Base-by-base conservation (phyloP, 2,888 invertebrate genomes). In the Corbicula japonica region DNA sequence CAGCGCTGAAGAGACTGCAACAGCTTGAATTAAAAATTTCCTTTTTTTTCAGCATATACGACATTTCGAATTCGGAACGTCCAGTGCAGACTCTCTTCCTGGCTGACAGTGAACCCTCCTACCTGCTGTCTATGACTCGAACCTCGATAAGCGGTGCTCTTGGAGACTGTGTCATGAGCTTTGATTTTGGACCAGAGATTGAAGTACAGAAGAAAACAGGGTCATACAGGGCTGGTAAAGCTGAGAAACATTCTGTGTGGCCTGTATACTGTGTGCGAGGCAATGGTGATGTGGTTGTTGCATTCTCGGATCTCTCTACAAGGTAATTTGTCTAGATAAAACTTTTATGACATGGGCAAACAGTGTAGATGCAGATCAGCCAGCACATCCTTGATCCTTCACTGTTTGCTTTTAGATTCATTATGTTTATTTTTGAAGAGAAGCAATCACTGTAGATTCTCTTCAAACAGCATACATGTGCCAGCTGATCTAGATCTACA, bases 131-230 rank as follows among this genome's bases (percentile, higher is more conserved):
- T 12, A 83, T 87, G 23, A 83, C 79, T 34, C 85, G 84, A 0
- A 91, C 93, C 1, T 91, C 93, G 2, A 93, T 94, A 50, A 94
- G 95, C 12, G 94, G 95, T 0, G 94, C 94, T 10, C 95, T 98
- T n/a, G 98, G 98, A 0, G 97, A 98, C 90, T 95, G 96, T 0
- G 97, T 97, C 0, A 96, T 98, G 21, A 97, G 97, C 93, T 98
- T 98, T 94, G 97, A 97, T 90, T 96, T 97, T 91, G 96, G 95
- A 0, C 95, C 95, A 1, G 72, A 95, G 94, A 74, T 90, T 5
- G 82, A 85, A 52, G 76, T 92, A 41, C 61, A 78, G 44, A 78
- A 68, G 46, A 86, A 81, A 30, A 75, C 70, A 18, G 48, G 58
- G 44, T 63, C 69, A 15, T 50, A 76, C 5, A 50, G 78, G 6